These are phyloP conservation scores for Hippocampus kuda DNA, from an alignment of 2,797 vertebrate genomes.

Conservation along the genomic window DNA sequence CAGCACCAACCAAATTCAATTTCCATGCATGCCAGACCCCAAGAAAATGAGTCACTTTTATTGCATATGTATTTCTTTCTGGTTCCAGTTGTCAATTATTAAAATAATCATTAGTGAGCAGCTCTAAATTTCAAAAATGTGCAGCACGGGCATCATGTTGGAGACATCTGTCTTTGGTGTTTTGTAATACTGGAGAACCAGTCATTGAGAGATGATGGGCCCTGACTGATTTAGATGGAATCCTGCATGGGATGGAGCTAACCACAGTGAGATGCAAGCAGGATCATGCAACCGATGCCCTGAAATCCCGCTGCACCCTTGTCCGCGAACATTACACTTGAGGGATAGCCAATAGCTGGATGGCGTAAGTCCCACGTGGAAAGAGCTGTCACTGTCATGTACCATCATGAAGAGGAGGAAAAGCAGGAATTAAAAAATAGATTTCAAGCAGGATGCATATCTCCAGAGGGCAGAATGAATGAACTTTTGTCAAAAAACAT, in stretches of 20 bases:
- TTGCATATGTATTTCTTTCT: no score
- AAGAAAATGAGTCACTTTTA: no score
- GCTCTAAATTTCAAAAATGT: no score
- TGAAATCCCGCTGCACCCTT: neutral
- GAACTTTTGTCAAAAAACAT: neutral
- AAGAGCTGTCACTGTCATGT: conserved; percentile 44
- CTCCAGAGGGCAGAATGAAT: neutral
- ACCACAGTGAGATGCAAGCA: conserved; percentile 25
- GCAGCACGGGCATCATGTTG: no score
- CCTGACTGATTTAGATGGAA: conserved; percentile 24
- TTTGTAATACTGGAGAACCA: no score
- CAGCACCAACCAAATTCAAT: neutral
- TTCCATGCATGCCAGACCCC: no score
- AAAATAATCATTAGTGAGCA: no score
- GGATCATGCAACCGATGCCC: neutral
- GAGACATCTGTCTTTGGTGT: no score
- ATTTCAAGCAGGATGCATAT: neutral
- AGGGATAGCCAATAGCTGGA: conserved; percentile 72
- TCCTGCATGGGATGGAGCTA: conserved; percentile 13
- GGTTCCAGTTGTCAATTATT: no score
- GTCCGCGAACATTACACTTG: conserved; percentile 54
- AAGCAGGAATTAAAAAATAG: neutral
- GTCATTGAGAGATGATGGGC: neutral
- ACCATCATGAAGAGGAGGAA: neutral
- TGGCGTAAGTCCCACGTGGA: conserved; percentile 46